Evolutionary conservation across 2,888 invertebrate species (phyloP).

Genomic region (Zygogramma bicolorata): DNA sequence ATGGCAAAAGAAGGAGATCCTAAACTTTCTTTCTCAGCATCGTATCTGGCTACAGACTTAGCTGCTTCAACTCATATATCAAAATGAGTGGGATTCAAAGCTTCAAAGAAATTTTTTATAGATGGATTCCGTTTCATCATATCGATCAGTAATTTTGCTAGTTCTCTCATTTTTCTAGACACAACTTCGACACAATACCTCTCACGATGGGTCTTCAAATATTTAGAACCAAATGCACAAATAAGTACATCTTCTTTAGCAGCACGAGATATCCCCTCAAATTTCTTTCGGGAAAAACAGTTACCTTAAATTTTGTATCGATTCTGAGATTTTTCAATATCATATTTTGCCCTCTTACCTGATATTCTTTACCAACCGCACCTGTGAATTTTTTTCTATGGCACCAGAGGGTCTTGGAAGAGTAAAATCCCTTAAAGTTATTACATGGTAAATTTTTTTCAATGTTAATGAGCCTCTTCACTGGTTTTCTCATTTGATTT

Average conservation of each 20-base stretch:
- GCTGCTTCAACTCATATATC: constrained; percentile 28
- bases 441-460: not conserved
- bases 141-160: constrained; percentile 33
- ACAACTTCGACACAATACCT: constrained; percentile 31
- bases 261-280: constrained; percentile 23
- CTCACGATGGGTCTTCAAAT: constrained; percentile 32
- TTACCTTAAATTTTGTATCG: constrained; percentile 16
- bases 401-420: not conserved
- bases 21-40: constrained; percentile 43
- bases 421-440: not conserved
- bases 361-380: not conserved
- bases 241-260: constrained; percentile 38
- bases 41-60: constrained; percentile 42
- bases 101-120: constrained; percentile 26
- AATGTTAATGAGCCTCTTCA: not conserved
- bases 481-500: not conserved
- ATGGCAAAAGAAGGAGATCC: constrained; percentile 34
- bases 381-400: not conserved
- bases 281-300: constrained; percentile 34
- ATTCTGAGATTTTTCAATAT: constrained; percentile 13
- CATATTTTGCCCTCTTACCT: constrained; percentile 18
- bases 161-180: constrained; percentile 43
- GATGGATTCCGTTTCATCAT: constrained; percentile 23
- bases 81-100: constrained; percentile 29
- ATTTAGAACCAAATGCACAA: constrained; percentile 32